Evolutionary conservation across 92 coral and sea anemone genomes (phyloP).

Genomic region (Palythoa heliodiscus): DNA sequence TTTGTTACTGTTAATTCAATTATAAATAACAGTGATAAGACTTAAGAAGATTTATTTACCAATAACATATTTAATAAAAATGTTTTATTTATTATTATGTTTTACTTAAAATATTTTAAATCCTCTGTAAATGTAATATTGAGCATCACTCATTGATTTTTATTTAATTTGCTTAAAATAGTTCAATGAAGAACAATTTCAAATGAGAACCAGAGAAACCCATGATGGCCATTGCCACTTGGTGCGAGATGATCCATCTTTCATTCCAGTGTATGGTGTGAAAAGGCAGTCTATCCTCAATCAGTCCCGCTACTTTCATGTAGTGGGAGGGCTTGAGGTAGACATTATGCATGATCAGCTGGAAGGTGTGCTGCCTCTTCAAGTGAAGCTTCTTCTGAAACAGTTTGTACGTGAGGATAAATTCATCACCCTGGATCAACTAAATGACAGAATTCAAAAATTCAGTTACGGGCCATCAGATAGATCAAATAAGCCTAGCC

Average conservation of each 20-base stretch:
- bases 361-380: constrained; percentile 78
- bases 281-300: constrained; percentile 57
- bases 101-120: not conserved
- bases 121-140: not conserved
- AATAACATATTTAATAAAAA: too few species aligned
- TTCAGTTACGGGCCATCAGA: constrained; percentile 53
- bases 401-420: constrained; percentile 48
- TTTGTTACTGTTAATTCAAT: too few species aligned
- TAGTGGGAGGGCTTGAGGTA: constrained; percentile 60
- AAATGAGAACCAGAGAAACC: constrained; percentile 57
- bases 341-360: constrained; percentile 86
- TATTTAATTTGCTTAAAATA: not conserved
- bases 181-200: constrained; percentile 58
- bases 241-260: constrained; percentile 49
- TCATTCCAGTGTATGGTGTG: constrained; percentile 58
- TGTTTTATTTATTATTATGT: too few species aligned
- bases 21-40: too few species aligned
- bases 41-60: too few species aligned
- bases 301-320: constrained; percentile 64
- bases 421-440: constrained; percentile 51
- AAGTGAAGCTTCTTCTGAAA: constrained; percentile 53
- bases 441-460: constrained; percentile 50
- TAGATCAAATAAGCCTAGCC: constrained; percentile 63
- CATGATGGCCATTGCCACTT: constrained; percentile 62
- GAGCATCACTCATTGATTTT: not conserved